Evolutionary conservation across 2,113 vertebrate genomes (phyloP).

Genomic region (Coptodon bakossiorum): DNA sequence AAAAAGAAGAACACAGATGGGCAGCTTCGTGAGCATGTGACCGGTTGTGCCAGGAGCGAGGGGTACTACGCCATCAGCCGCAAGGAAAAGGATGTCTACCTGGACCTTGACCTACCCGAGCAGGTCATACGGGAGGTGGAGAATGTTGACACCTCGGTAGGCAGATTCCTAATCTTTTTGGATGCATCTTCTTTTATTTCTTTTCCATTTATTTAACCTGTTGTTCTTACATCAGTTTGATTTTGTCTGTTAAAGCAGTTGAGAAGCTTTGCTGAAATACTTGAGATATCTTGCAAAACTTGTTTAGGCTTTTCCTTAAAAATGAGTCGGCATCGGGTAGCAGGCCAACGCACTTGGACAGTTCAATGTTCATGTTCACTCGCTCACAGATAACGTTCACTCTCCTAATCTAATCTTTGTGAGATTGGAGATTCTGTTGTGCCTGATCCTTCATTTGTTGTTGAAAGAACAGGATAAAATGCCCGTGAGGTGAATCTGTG

Average conservation of each 20-base stretch:
- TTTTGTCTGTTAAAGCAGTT: neutral
- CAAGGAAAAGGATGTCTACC: conserved; percentile 89
- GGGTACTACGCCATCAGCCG: conserved; percentile 92
- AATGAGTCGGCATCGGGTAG: accelerated
- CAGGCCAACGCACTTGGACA: accelerated
- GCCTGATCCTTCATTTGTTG: neutral
- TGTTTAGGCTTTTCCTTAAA: neutral
- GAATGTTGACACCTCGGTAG: conserved; percentile 74
- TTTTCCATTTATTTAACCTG: neutral
- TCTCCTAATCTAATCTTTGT: neutral
- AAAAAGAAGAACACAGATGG: conserved; percentile 76
- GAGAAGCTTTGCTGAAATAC: neutral
- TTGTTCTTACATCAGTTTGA: accelerated
- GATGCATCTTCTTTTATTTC: neutral
- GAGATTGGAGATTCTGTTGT: neutral
- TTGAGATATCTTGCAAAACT: neutral
- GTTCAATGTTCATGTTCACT: neutral
- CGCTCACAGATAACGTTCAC: neutral
- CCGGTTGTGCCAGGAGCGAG: conserved; percentile 86
- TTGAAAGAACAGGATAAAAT: neutral
- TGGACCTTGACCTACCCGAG: conserved; percentile 82
- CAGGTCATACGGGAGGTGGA: conserved; percentile 77
- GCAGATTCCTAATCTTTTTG: neutral
- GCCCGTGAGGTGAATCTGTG: neutral
- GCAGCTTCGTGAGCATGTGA: conserved; percentile 81